Evolutionary conservation across 2,113 vertebrate species (phyloP).

Genomic region (Lophotis ruficrista): DNA sequence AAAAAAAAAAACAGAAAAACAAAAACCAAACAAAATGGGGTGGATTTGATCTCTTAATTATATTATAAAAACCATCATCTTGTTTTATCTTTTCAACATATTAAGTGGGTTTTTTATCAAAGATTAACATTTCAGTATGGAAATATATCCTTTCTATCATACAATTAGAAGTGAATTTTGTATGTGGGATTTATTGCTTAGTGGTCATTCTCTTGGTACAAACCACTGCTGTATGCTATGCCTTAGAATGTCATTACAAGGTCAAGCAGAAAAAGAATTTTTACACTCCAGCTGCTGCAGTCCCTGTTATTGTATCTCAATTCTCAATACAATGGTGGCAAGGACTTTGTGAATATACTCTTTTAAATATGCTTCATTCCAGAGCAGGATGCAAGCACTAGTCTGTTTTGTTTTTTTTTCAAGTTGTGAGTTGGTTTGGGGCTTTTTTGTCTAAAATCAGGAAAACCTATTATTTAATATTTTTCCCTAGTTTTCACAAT

Average conservation of each 20-base stretch:
- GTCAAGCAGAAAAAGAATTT: neutral
- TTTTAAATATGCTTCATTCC: neutral
- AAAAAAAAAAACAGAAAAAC: too few species aligned
- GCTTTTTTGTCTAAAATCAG: neutral
- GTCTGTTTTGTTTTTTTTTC: too few species aligned
- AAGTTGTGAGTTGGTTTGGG: too few species aligned
- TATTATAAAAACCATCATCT: neutral
- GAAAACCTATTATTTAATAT: neutral
- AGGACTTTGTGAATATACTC: neutral
- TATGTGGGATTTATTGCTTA: neutral
- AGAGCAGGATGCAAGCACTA: neutral
- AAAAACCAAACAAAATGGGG: too few species aligned
- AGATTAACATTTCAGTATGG: neutral
- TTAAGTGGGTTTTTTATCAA: neutral
- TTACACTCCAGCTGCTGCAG: neutral
- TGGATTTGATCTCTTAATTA: neutral
- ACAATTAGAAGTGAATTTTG: neutral
- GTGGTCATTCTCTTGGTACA: neutral
- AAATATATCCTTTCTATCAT: neutral
- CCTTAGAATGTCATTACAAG: neutral
- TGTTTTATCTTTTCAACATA: neutral
- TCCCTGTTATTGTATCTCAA: neutral
- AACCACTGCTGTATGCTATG: neutral
- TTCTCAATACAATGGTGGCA: neutral
- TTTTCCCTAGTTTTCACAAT: neutral